Evolutionary conservation across 2,888 invertebrate genomes (phyloP), one percentile per base, ranked within the genome.

Genomic region (Amphipyra berbera): DNA sequence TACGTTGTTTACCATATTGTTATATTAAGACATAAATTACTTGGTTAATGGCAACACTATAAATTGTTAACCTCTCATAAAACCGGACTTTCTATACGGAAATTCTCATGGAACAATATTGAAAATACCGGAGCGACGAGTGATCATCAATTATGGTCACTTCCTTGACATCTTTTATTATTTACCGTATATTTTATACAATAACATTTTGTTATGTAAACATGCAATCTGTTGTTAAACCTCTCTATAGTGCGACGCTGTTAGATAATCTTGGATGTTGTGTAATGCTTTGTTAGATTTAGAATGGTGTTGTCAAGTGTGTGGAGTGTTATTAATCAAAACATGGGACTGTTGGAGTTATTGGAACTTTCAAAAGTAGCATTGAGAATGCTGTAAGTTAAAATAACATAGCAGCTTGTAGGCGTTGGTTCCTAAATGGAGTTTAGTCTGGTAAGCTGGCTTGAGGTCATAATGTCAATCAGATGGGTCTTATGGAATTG

Each of bases 41-140:
- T 40, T 27, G 13, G 30, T 37, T 70, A 66, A 70, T 49, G 44
- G 42, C 68, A 46, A 68, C 42, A 56, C 53, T 61, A 52, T 66
- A 70, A 53, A 65, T 65, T 44, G 45, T 47, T 55, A 55, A 56
- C 37, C 48, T 53, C 58, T 73, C 65, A 76, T 77, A 81, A 75
- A 79, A 75, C 64, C 62, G 66, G 54, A 70, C 81, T 86, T 83
- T 85, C 85, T 84, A 82, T 54, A 47, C 74, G 82, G 86, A 85
- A 68, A 68, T 49, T 68, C 61, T 61, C 55, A 37, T 58, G 30
- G 56, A 75, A 74, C 73, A 71, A 71, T 76, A 81, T 80, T 70
- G 71, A 73, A 76, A 71, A 78, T 68, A 64, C 54, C 56, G 57
- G 62, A 66, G 65, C 58, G 61, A 56, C 40, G 21, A 61, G 54